These are phyloP conservation scores for Drosophila villosipedis DNA, from an alignment of 2,888 invertebrate genomes.

Conservation along the genomic window DNA sequence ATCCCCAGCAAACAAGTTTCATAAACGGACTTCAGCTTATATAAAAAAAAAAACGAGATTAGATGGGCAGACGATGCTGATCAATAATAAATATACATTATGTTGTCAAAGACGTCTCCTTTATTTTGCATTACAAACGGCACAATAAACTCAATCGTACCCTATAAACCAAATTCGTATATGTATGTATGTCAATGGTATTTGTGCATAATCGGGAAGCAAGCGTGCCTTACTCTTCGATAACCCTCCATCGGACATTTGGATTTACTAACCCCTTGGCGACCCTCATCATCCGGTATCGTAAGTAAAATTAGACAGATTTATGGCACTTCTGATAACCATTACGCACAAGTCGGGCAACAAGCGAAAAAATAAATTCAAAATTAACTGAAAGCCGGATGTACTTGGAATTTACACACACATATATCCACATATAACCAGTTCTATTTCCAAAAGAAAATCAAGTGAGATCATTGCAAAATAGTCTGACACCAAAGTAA, in stretches of 20 bases:
- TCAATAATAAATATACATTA: not conserved
- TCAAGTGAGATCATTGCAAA: not conserved
- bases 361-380: too few species aligned
- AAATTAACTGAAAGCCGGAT: not conserved
- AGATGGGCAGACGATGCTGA: not conserved
- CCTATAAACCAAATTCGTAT: not conserved
- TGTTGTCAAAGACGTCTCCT: not conserved
- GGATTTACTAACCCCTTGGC: not conserved
- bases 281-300: conserved; percentile 41
- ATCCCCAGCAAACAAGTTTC: not conserved
- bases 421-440: not conserved
- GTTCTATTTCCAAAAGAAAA: not conserved
- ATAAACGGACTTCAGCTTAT: not conserved
- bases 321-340: conserved; percentile 14
- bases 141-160: not conserved
- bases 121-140: not conserved
- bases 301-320: conserved; percentile 20
- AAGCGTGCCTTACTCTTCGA: conserved; percentile 21
- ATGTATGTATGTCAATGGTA: not conserved
- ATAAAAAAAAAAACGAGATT: not conserved
- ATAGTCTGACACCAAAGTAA: not conserved
- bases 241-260: conserved; percentile 20
- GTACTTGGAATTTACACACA: not conserved
- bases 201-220: conserved; percentile 26
- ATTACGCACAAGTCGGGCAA: not conserved